A percentile compares a stretch with the other conserved stretches of the same genome.
Evolutionary conservation across 1,140 invertebrate genomes (phyloP).

Genomic region (Mercenaria mercenaria): DNA sequence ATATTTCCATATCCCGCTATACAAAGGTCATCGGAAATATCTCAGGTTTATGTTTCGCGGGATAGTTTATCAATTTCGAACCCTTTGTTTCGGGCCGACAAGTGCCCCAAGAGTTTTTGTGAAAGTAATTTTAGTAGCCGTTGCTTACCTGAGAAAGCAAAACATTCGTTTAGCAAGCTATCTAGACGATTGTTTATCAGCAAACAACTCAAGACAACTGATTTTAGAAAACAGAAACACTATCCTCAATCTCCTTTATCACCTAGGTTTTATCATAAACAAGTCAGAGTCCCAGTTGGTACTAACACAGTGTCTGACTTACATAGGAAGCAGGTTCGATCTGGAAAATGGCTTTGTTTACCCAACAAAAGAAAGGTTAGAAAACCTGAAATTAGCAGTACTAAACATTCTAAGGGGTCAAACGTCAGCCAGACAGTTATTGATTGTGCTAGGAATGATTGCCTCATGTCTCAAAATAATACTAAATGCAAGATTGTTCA

Average conservation of each 20-base stretch:
- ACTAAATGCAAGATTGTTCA: background rate
- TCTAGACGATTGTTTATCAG: constrained; percentile 39
- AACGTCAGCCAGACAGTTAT: background rate
- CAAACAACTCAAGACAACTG: background rate
- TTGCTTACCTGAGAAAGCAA: background rate
- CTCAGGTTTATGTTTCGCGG: constrained; percentile 10
- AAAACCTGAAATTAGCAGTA: background rate
- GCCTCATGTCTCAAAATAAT: background rate
- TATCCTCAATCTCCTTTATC: constrained; percentile 5
- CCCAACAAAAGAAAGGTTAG: background rate
- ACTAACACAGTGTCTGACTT: background rate
- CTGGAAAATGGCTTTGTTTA: background rate
- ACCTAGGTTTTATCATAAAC: constrained; percentile 49
- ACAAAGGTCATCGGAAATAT: constrained; percentile 20
- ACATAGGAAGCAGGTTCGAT: constrained; percentile 13
- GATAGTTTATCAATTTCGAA: too few relatives aligned
- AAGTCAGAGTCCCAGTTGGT: background rate
- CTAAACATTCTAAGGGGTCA: background rate
- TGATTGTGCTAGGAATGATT: constrained; percentile 21
- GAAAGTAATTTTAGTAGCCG: constrained; percentile 13
- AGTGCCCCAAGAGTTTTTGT: constrained; percentile 17
- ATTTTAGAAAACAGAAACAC: background rate
- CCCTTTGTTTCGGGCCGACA: constrained; percentile 36
- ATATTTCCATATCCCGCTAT: constrained; percentile 30
- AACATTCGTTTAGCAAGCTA: constrained; percentile 22